Evolutionary conservation across 2,113 vertebrate genomes (phyloP), one percentile per base, ranked within the genome.

Genomic region (Illadopsis cleaveri): DNA sequence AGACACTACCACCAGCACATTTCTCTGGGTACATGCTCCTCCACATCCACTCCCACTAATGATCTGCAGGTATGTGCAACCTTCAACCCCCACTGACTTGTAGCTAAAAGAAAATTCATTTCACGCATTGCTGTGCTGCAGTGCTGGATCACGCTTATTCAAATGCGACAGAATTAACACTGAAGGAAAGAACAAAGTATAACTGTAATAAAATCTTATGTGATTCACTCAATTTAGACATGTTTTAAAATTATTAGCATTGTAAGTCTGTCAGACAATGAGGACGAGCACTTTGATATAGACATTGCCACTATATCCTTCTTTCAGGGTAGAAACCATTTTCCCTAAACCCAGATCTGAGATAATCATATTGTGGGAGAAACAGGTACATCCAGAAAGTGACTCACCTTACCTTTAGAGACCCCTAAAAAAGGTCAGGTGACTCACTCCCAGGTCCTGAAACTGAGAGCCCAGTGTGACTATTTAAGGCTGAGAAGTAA

Each of bases 191-290:
- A 45, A 70, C 42, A 81, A 91, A 92, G 51, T 14, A 23, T 19
- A 70, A 64, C 61, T 81, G 65, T 22, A 86, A 79, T 58, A 68
- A 84, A 81, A 68, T 33, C 47, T 68, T 44, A 61, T 28, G 16
- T 91, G 77, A 94, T 66, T 96, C 91, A 83, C n/a, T 86, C 86
- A 28, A 14, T 62, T 89, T 56, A 89, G 60, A 66, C 30, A 82
- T 2, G 0, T 84, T 81, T 91, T 89, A 47, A 62, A 71, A 71
- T 51, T 9, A 83, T 84, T 66, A 92, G 12, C 42, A 40, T 53
- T 48, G 50, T 40, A 65, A 89, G 19, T 56, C 56, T 94, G 83
- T 51, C 80, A 95, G 73, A 73, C 35, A 81, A 81, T 64, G 44
- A 78, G 17, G 44, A 27, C 0, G 5, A 91, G 65, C 37, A 66